Evolutionary conservation across 2,888 invertebrate species (phyloP).

Genomic region (Torymus texanus): DNA sequence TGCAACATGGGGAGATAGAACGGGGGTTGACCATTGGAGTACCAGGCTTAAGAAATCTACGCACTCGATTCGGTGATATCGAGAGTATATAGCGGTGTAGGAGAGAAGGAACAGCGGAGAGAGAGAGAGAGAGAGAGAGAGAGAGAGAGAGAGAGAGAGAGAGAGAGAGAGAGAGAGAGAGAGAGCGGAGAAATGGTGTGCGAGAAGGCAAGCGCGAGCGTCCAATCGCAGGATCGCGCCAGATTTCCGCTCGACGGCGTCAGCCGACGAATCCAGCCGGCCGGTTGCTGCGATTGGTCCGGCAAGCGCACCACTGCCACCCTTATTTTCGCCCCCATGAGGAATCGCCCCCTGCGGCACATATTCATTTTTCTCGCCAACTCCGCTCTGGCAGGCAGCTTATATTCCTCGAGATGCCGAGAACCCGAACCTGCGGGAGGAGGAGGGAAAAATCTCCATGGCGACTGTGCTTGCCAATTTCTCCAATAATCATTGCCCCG

Average conservation of each 20-base stretch:
- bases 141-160: background rate
- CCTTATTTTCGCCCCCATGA: slow-evolving; percentile 51
- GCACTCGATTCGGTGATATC: no score
- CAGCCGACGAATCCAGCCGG: slow-evolving; percentile 46
- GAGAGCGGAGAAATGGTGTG: slow-evolving; percentile 3
- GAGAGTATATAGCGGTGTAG: no score
- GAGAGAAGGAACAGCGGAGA: background rate
- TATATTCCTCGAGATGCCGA: background rate
- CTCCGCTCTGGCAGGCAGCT: background rate
- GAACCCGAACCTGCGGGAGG: background rate
- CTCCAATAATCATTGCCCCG: no score
- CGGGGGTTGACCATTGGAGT: no score
- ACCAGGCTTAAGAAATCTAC: no score
- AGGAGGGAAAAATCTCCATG: background rate
- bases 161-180: background rate
- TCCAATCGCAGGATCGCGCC: slow-evolving; percentile 44
- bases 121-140: slow-evolving; percentile 3
- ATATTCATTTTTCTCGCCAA: slow-evolving; percentile 38
- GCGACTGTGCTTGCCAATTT: background rate
- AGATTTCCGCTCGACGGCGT: slow-evolving; percentile 47
- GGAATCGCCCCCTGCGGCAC: slow-evolving; percentile 42
- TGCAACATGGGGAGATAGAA: no score
- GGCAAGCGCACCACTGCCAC: slow-evolving; percentile 8
- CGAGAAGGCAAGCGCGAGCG: background rate
- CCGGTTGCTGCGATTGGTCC: slow-evolving; percentile 52